Base-by-base conservation (phyloP, 2,113 vertebrate genomes). In the Myiozetetes cayanensis region DNA sequence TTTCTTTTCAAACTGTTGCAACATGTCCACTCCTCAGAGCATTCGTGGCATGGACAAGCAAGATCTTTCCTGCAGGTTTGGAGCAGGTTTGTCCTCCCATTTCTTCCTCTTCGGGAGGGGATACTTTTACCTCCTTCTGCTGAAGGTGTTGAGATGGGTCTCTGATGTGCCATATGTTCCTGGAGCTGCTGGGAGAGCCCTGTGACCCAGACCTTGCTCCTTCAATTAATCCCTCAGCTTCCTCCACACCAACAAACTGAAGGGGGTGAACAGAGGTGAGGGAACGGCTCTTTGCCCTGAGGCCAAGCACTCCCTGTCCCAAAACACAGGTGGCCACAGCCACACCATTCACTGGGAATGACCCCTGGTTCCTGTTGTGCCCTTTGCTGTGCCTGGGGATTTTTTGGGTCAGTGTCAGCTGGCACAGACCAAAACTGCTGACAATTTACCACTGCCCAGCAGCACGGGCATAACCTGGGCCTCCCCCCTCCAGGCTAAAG, bases 141-240 rank as follows among this genome's bases (percentile, higher is more conserved):
- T 72, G 80, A 76, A 95, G 62, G 62, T 90, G 14, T 66, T 35
- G 75, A 82, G 58, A 55, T 75, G 72, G 33, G 44, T 89, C 53
- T 86, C 33, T 55, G 52, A 83, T 39, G 47, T 52, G 72, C 84
- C 92, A 83, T 88, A 72, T 89, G 94, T 50, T 91, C 72, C 41
- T 53, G 1, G 22, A 92, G 58, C 83, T 92, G 75, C 83, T 83
- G 56, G 52, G 56, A 86, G 56, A 88, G 66, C 86, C 67, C 86
- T 67, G 79, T 90, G 94, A 92, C 83, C 89, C 62, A 75, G 66
- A 68, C 89, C 79, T 55, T 63, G 72, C 87, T 55, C 67, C 71
- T 63, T 17, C 68, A 85, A 90, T 89, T 94, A 94, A 95, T 85
- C 79, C 56, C 43, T 85, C 56, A 31, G 67, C 76, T 95, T 75